Base-by-base conservation (phyloP, 2,797 vertebrate species). In the Ceyx erithaca region DNA sequence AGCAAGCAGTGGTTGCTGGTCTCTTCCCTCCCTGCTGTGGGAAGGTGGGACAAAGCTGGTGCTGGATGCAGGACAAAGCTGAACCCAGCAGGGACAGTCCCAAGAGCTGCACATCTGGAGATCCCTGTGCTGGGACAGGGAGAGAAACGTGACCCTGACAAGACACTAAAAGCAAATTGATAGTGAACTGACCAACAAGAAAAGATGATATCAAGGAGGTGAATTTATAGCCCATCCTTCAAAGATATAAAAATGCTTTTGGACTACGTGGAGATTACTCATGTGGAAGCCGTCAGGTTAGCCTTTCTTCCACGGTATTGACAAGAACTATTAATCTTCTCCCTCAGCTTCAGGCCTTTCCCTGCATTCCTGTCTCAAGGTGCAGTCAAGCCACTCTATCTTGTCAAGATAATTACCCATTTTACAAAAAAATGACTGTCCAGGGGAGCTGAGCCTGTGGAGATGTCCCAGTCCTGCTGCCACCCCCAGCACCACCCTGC, bases 291-390 rank as follows among this genome's bases (percentile, higher is more conserved):
- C 58, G 1, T 94, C 94, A 95, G 90, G 92, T 96, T 95, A 88
- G 94, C 92, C 93, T 94, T 97, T 95, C 94, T 94, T 96, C 93
- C 96, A 77, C 51, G 12, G 95, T 94, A 95, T 87, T 94, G 96
- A 97, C 94, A 97, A 76, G 61, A 82, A 80, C 87, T 81, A 96
- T 97, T 96, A 95, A 97, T 97, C 95, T 95, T 96, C 92, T 61
- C 87, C 87, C 88, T 95, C 84, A 71, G 40, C 93, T 81, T 87
- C 13, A 28, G 92, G 84, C 58, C 88, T 59, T 66, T 92, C 88
- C 88, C 77, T 25, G 64, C 61, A 78, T 93, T 86, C 84, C 64
- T 91, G 92, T 94, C 90, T 30, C 23, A 15, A 76, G 75, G 79
- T 9, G 0, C 88, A 92, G 95, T 87, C 87, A 84, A 94, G 87